These are phyloP conservation scores for Triplophysa dalaica DNA, from an alignment of 2,113 vertebrate species.

Conservation along the genomic window DNA sequence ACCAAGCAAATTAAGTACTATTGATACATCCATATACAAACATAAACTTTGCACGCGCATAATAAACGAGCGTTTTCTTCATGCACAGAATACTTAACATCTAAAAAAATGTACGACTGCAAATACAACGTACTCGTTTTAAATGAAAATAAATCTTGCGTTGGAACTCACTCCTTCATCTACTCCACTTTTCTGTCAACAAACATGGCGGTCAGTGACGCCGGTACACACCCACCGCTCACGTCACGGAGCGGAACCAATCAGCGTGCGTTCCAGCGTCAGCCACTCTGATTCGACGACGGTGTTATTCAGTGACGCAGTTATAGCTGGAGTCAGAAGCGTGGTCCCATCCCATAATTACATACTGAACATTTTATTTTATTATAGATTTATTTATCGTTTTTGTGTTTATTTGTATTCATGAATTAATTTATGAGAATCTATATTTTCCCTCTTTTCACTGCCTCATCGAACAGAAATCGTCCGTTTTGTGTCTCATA, in stretches of 20 bases:
- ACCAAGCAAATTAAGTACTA: not conserved
- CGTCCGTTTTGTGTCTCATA: too few relatives aligned
- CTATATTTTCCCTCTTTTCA: too few relatives aligned
- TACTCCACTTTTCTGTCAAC: not conserved
- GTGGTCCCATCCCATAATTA: constrained; percentile 33
- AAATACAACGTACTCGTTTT: not conserved
- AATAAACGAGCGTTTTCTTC: too few relatives aligned
- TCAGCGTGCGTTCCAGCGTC: not conserved
- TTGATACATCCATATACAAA: too few relatives aligned
- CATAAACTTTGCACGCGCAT: too few relatives aligned
- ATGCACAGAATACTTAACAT: not conserved
- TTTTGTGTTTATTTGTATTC: too few relatives aligned
- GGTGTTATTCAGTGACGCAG: not conserved
- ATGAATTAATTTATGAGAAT: too few relatives aligned
- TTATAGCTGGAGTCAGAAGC: constrained; percentile 18
- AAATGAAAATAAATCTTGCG: not conserved
- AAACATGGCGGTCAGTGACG: constrained; percentile 21
- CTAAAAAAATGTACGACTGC: not conserved
- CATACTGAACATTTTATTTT: not conserved
- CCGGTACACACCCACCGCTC: constrained; percentile 21
- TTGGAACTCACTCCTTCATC: not conserved
- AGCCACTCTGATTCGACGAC: not conserved
- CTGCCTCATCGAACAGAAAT: too few relatives aligned
- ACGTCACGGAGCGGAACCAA: constrained; percentile 39
- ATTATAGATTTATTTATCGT: too few relatives aligned